A percentile compares a stretch with the other conserved stretches of the same genome.
These are phyloP conservation scores for Poecilia wingei DNA, from an alignment of 2,797 vertebrate genomes.

Conservation along the genomic window DNA sequence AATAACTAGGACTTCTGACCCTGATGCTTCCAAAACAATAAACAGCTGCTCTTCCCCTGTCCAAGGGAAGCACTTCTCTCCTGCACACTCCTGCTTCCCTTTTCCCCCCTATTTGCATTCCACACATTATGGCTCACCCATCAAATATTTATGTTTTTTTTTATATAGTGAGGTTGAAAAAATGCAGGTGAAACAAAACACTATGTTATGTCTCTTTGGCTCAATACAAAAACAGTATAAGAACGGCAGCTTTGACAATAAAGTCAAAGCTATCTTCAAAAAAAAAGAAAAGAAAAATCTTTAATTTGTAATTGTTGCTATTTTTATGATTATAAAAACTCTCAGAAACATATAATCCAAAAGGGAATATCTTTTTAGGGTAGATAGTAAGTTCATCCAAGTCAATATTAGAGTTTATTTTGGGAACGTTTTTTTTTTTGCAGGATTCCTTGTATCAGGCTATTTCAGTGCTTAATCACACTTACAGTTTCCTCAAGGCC, in stretches of 20 bases:
- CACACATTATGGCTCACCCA: neutral
- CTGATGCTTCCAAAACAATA: neutral
- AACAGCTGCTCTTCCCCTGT: neutral
- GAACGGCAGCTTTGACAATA: no score
- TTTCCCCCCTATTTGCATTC: neutral
- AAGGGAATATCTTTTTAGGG: neutral
- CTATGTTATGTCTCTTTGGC: neutral
- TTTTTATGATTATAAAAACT: neutral
- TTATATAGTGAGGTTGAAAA: neutral
- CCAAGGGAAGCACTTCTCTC: neutral
- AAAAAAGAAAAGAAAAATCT: neutral
- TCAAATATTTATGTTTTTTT: neutral
- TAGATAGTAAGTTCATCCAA: neutral
- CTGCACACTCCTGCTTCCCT: neutral
- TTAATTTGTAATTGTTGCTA: neutral
- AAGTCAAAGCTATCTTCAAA: neutral
- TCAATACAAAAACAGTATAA: neutral
- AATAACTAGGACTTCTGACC: neutral
- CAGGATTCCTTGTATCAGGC: slow-evolving; percentile 2
- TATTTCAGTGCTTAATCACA: slow-evolving; percentile 71
- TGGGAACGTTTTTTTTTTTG: neutral
- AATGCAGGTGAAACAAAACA: neutral
- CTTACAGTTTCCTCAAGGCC: slow-evolving; percentile 89
- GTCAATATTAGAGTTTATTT: neutral
- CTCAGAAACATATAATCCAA: neutral